phyloP scores from a whole-genome alignment of 2,797 vertebrate genomes.

The Syngnathus rostellatus region DNA sequence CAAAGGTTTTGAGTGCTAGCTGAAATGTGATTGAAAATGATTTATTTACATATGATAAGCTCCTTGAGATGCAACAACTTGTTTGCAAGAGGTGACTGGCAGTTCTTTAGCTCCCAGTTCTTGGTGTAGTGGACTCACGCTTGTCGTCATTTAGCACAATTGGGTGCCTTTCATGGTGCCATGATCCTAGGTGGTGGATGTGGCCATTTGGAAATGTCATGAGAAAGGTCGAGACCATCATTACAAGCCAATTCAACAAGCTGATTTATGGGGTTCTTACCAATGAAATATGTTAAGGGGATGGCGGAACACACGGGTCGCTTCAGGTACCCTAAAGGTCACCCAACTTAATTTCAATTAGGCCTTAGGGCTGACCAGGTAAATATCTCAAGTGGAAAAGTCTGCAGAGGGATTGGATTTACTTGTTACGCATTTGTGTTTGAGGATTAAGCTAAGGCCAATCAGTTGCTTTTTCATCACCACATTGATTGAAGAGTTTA shows the following conservation, averaged over 20 bases:
- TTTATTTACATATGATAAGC: no score
- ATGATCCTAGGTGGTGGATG: conserved; percentile 56
- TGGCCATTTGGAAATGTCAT: conserved; percentile 65
- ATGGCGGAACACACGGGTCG: conserved; percentile 39
- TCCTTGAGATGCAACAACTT: no score
- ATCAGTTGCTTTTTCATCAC: conserved; percentile 21
- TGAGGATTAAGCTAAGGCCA: conserved; percentile 40
- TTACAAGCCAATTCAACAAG: conserved; percentile 47
- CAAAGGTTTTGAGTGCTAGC: conserved; percentile 16
- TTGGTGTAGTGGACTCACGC: conserved; percentile 26
- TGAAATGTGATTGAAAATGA: conserved; percentile 10
- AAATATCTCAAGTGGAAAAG: conserved; percentile 36
- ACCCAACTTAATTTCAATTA: conserved; percentile 69
- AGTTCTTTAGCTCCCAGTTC: conserved; percentile 25
- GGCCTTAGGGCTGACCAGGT: conserved; percentile 38
- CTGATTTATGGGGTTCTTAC: conserved; percentile 65
- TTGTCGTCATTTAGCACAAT: conserved; percentile 44
- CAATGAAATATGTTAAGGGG: conserved; percentile 50
- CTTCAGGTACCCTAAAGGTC: conserved; percentile 64
- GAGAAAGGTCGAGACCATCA: conserved; percentile 64
- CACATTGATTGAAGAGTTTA: conserved; percentile 38
- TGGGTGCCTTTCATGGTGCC: conserved; percentile 49
- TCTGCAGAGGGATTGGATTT: conserved; percentile 38
- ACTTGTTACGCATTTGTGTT: conserved; percentile 40
- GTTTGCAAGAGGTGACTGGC: not conserved